Evolutionary conservation across 2,113 vertebrate species (phyloP).

Genomic region (Cettia cetti): DNA sequence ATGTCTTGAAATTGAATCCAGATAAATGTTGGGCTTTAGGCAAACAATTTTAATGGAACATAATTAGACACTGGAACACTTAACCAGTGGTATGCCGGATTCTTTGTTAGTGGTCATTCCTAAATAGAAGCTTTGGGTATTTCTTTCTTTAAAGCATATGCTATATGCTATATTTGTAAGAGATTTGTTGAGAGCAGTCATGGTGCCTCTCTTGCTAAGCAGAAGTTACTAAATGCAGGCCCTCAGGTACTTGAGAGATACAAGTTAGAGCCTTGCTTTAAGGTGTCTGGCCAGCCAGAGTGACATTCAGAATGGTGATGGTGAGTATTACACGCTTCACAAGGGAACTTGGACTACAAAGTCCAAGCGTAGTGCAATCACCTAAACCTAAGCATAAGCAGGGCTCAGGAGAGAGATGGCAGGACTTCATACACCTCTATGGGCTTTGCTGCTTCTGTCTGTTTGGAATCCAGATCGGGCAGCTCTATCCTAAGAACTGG

Average conservation of each 20-base stretch:
- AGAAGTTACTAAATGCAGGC: not conserved
- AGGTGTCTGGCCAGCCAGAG: not conserved
- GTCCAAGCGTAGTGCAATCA: not conserved
- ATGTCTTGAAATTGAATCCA: slow-evolving; percentile 7
- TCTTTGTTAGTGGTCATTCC: not conserved
- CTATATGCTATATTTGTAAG: not conserved
- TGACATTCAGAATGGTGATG: not conserved
- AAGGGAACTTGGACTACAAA: not conserved
- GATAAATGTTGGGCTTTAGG: not conserved
- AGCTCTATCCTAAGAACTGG: not conserved
- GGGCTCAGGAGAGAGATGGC: not conserved
- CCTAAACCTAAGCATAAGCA: not conserved
- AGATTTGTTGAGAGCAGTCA: not conserved
- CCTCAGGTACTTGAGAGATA: not conserved
- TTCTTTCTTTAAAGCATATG: not conserved
- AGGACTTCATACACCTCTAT: fast-evolving
- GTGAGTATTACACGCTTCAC: fast-evolving
- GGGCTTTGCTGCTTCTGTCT: not conserved
- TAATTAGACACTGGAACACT: not conserved
- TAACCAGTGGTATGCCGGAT: not conserved
- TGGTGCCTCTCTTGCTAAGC: not conserved
- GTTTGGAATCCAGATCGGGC: not conserved
- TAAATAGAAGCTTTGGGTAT: not conserved
- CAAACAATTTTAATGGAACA: not conserved
- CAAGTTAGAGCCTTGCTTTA: not conserved